Conservation (phyloP, 2,797 vertebrate genomes). For the Oreortyx pictus region DNA sequence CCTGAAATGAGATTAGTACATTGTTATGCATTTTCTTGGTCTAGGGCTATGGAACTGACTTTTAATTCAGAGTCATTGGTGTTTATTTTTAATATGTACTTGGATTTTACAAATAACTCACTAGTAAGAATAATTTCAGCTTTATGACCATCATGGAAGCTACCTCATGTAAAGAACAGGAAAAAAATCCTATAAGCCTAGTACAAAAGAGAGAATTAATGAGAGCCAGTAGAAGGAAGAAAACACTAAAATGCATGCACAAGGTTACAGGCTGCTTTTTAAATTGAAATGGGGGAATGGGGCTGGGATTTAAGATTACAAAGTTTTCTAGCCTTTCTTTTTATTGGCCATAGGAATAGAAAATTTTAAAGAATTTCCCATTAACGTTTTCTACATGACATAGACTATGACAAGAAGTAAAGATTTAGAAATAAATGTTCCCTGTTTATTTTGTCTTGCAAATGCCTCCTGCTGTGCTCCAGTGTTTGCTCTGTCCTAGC, state of each 20-base stretch:
- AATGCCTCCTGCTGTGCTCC: background rate
- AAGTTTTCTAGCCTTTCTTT: background rate
- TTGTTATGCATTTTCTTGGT: background rate
- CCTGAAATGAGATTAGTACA: background rate
- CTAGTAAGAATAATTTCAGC: background rate
- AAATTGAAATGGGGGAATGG: background rate
- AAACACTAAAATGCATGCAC: background rate
- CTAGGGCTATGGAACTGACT: background rate
- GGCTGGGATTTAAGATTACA: background rate
- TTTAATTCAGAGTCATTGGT: background rate
- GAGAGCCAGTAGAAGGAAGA: background rate
- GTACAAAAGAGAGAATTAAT: background rate
- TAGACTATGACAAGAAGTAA: background rate
- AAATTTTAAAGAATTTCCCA: background rate
- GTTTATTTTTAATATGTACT: background rate
- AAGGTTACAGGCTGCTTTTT: background rate
- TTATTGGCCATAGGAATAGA: background rate
- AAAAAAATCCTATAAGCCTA: rapidly evolving
- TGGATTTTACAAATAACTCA: constrained; percentile 9
- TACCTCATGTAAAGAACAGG: background rate
- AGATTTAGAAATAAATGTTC: background rate
- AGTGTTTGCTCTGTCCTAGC: background rate
- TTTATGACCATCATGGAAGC: background rate
- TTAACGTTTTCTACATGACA: background rate
- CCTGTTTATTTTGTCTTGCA: background rate